phyloP scores from a whole-genome alignment of 1,140 invertebrate species.

The Rhizoglyphus robini region DNA sequence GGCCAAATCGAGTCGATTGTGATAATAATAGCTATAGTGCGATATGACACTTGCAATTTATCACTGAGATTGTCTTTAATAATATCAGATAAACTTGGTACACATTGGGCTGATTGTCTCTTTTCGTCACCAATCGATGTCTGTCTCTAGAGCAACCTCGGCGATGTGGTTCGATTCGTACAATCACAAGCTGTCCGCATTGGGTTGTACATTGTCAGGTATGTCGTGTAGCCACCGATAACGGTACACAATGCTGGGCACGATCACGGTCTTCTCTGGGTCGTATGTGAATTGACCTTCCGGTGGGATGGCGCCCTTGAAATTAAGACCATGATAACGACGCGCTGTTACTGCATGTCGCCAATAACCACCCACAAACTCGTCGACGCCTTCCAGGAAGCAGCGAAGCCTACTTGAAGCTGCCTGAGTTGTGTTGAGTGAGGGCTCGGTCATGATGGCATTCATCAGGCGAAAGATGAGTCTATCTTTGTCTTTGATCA shows the following conservation, averaged over 20 bases:
- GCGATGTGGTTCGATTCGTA: too few relatives aligned
- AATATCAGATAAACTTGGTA: too few relatives aligned
- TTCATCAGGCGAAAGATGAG: neutral
- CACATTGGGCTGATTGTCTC: too few relatives aligned
- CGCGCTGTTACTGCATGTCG: constrained; percentile 11
- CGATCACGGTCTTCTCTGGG: neutral
- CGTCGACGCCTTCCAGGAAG: constrained; percentile 9
- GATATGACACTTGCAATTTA: too few relatives aligned
- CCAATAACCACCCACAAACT: constrained; percentile 19
- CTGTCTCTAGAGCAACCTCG: neutral
- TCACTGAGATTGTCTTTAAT: too few relatives aligned
- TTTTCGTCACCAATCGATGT: too few relatives aligned
- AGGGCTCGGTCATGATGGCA: neutral
- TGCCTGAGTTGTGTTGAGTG: neutral
- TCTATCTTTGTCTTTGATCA: constrained; percentile 7
- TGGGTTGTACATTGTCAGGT: constrained; percentile 15
- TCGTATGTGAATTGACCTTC: constrained; percentile 13
- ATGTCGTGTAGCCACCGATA: neutral
- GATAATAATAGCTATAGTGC: too few relatives aligned
- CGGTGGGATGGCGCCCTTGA: constrained; percentile 7
- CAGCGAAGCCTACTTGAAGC: neutral
- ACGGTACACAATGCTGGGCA: neutral
- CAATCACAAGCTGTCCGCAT: too few relatives aligned
- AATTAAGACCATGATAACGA: constrained; percentile 15
- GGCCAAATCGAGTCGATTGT: too few relatives aligned